Evolutionary conservation across 2,113 vertebrate species (phyloP).

Genomic region (Lanius ludovicianus): DNA sequence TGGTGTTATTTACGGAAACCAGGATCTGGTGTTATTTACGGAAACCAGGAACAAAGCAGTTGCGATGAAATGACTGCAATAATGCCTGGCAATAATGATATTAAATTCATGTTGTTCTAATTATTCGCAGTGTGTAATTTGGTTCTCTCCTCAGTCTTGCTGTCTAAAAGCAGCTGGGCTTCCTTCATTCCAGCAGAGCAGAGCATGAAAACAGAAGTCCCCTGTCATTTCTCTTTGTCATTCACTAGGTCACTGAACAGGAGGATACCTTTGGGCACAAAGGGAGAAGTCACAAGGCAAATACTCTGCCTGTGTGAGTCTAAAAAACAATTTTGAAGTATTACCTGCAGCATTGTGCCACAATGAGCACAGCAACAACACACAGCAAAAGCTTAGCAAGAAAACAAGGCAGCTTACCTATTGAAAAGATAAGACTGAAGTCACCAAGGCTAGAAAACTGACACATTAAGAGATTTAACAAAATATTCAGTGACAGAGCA

Average conservation of each 20-base stretch:
- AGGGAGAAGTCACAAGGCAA: neutral
- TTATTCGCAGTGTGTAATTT: conserved; percentile 64
- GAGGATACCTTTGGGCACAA: neutral
- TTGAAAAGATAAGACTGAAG: neutral
- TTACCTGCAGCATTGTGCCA: neutral
- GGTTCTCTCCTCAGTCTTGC: conserved; percentile 53
- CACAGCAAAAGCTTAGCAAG: neutral
- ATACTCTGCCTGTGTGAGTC: neutral
- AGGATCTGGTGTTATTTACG: neutral
- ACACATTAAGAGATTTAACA: neutral
- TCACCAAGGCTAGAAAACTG: neutral
- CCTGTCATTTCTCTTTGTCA: neutral
- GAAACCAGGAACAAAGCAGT: conserved; percentile 13
- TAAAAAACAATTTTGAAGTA: neutral
- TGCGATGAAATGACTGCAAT: neutral
- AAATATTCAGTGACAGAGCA: neutral
- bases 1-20: neutral
- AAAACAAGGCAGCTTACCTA: neutral
- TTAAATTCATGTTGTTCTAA: conserved; percentile 55
- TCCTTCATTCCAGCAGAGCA: conserved; percentile 51
- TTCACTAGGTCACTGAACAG: conserved; percentile 4
- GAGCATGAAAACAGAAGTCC: conserved; percentile 11
- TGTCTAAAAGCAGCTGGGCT: conserved; percentile 70
- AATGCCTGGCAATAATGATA: conserved; percentile 43
- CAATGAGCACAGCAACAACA: neutral